phyloP scores from a whole-genome alignment of 2,113 vertebrate species.

The Cygnus buccinator region DNA sequence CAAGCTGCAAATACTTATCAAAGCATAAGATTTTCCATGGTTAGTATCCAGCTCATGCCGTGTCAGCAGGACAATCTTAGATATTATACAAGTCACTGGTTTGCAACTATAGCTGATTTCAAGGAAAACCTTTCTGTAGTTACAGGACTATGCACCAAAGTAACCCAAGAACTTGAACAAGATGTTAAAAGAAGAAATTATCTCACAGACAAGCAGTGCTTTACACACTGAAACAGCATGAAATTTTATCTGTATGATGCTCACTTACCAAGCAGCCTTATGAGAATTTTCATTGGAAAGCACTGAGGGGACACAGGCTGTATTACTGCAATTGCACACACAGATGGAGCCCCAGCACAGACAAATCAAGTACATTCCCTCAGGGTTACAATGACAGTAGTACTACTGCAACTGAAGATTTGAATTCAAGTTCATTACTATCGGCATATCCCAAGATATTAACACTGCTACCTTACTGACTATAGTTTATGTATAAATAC shows the following conservation, averaged over 20 bases:
- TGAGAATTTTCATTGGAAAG: neutral
- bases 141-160: neutral
- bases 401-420: neutral
- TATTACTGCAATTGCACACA: neutral
- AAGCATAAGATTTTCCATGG: neutral
- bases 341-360: conserved; percentile 27
- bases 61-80: neutral
- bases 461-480: neutral
- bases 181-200: neutral
- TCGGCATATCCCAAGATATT: neutral
- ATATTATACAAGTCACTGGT: neutral
- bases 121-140: neutral
- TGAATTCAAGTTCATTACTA: neutral
- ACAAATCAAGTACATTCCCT: neutral
- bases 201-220: neutral
- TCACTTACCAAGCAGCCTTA: neutral
- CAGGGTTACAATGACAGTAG: neutral
- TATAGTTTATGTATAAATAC: neutral
- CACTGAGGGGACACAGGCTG: neutral
- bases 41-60: neutral
- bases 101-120: neutral
- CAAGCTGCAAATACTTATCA: neutral
- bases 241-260: neutral
- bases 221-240: neutral
- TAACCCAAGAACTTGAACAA: neutral